A percentile compares a stretch with the other conserved stretches of the same genome.
phyloP scores from a whole-genome alignment of 2,113 vertebrate genomes.

The Montifringilla adamsi region DNA sequence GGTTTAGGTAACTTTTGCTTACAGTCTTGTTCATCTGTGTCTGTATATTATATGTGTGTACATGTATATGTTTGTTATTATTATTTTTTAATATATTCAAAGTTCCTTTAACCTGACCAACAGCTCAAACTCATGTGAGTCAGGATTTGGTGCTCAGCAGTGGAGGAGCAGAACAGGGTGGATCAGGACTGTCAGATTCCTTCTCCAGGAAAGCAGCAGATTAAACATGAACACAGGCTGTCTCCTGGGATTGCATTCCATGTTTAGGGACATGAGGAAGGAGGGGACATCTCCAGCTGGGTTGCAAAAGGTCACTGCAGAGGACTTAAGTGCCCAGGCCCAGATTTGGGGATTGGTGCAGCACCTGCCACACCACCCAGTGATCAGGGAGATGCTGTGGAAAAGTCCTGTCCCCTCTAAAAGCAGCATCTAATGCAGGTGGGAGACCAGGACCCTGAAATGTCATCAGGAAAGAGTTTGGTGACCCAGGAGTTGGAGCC shows the following conservation, averaged over 20 bases:
- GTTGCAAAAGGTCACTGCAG: neutral
- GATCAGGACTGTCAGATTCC: neutral
- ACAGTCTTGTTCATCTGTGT: neutral
- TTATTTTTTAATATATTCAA: neutral
- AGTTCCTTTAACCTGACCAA: neutral
- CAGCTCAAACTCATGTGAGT: neutral
- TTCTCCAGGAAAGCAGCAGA: neutral
- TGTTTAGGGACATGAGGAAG: neutral
- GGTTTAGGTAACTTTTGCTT: neutral
- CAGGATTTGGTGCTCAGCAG: neutral
- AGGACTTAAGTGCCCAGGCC: neutral
- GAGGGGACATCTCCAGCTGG: neutral
- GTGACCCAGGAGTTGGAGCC: neutral
- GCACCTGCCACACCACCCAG: neutral
- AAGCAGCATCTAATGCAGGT: neutral
- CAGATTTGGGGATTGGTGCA: fast-evolving
- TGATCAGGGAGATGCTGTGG: neutral
- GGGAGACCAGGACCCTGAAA: neutral
- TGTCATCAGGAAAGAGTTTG: neutral
- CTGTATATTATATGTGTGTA: neutral
- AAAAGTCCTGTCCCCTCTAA: neutral
- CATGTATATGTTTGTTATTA: neutral
- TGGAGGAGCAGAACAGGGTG: neutral
- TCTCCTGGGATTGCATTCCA: neutral
- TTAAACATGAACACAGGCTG: neutral